Evolutionary conservation across 2,888 invertebrate species (phyloP), one percentile per base, ranked within the genome.

Genomic region (Acleris sparsana): DNA sequence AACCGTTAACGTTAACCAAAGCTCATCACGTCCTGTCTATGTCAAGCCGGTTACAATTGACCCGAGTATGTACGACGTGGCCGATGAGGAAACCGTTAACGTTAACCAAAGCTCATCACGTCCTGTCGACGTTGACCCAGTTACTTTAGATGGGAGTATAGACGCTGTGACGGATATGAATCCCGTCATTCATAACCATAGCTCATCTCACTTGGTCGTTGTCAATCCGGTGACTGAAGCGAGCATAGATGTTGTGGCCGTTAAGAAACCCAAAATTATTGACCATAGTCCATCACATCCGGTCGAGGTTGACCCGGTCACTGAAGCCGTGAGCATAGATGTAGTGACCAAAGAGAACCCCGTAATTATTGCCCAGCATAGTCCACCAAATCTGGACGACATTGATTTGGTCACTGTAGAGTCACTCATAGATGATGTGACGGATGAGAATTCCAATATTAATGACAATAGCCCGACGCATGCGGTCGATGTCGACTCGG

Each of bases 141-240:
- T 25, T 25, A 25, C 25, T 25, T 22, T 57, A 11, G 25, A 64
- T 18, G 53, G 43, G 1, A 25, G 43, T 7, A 59, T 53, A 4
- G 48, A 18, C 13, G 59, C 39, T 18, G 43, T 64, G 9, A 49
- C 44, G 3, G 46, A 46, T 17, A 46, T 44, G 2, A 51, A 9
- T 11, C 17, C 55, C 17, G 49, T 44, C 6, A 18, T 62, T 16
- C 53, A 58, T 2, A 57, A 22, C 63, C 58, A 13, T 25, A 39
- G 0, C 64, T 58, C 39, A 17, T 39, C n/a, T 29, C 29, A 29
- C 1, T 29, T 29, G 5, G 61, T 25, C 22, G 20, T 39, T 7
- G 46, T 61, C 5, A 43, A 48, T 5, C 48, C 29, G n/a, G 46
- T 44, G 53, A 52, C 58, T 49, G 48, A 29, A 29, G 29, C 29